Conservation (phyloP, 2,797 vertebrate species). For the Scolopax rusticola region DNA sequence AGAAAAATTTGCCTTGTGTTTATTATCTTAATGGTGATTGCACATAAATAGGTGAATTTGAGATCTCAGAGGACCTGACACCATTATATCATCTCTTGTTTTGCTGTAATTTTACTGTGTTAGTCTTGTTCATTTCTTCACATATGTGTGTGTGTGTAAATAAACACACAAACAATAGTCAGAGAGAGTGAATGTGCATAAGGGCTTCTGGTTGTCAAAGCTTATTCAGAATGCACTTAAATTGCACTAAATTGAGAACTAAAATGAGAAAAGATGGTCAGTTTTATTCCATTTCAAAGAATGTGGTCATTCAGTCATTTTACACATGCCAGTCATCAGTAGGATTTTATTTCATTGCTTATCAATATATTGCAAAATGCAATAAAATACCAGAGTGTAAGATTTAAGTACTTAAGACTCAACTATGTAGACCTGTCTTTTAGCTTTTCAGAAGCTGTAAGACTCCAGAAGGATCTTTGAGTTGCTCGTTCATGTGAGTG, state of each 20-base stretch:
- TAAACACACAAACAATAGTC: rapidly evolving
- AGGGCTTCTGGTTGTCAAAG: background rate
- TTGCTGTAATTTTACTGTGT: background rate
- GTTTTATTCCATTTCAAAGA: background rate
- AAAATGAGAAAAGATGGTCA: rapidly evolving
- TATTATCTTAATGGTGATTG: background rate
- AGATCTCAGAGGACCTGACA: background rate
- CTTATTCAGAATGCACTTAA: background rate
- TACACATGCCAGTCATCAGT: background rate
- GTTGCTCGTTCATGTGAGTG: background rate
- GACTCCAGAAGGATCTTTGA: background rate
- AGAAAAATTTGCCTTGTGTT: background rate
- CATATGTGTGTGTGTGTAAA: background rate
- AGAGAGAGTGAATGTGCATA: background rate
- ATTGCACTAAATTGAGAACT: background rate
- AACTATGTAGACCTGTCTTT: rapidly evolving
- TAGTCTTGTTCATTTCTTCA: background rate
- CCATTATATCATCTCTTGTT: background rate
- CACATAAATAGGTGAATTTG: background rate
- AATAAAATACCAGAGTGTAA: background rate
- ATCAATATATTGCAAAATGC: background rate
- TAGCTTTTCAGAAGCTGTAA: background rate
- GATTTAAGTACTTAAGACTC: background rate
- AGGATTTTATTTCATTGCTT: background rate
- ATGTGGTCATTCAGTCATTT: background rate